phyloP scores from a whole-genome alignment of 1,140 invertebrate genomes.

The Drosophila nannoptera region DNA sequence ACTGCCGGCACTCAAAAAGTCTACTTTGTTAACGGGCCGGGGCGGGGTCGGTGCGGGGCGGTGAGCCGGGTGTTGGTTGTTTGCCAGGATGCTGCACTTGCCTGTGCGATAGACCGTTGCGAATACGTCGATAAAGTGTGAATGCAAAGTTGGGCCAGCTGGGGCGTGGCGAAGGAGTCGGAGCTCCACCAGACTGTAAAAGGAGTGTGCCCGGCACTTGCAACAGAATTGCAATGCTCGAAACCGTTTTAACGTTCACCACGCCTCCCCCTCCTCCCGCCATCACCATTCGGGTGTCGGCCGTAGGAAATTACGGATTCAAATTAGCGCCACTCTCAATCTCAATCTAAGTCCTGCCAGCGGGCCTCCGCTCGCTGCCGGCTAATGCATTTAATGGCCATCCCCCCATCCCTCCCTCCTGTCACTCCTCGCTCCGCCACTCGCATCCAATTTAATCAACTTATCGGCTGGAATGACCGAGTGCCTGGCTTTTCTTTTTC shows the following conservation, averaged over 20 bases:
- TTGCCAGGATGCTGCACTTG: slow-evolving; percentile 44
- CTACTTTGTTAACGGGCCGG: slow-evolving; percentile 50
- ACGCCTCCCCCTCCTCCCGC: slow-evolving; percentile 8
- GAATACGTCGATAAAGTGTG: slow-evolving; percentile 49
- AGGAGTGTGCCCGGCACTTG: slow-evolving; percentile 36
- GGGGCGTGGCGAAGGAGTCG: slow-evolving; percentile 32
- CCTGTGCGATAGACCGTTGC: slow-evolving; percentile 59
- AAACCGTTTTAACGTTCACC: slow-evolving; percentile 47
- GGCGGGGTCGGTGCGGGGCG: neutral
- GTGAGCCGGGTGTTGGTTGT: slow-evolving; percentile 12
- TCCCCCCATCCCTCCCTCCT: neutral
- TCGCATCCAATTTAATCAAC: slow-evolving; percentile 76
- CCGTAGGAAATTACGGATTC: slow-evolving; percentile 72
- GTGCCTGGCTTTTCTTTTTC: neutral
- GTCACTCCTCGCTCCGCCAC: slow-evolving; percentile 34
- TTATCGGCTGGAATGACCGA: slow-evolving; percentile 64
- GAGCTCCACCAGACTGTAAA: slow-evolving; percentile 43
- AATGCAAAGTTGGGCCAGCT: slow-evolving; percentile 54
- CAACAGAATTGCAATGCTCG: slow-evolving; percentile 68
- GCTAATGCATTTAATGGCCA: slow-evolving; percentile 58
- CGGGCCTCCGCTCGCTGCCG: slow-evolving; percentile 33
- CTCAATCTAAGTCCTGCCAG: slow-evolving; percentile 65
- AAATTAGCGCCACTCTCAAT: slow-evolving; percentile 77
- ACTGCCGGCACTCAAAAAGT: slow-evolving; percentile 38
- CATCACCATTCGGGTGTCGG: slow-evolving; percentile 13